These are phyloP conservation scores for Argya squamiceps DNA, from an alignment of 2,797 vertebrate species.

Conservation along the genomic window DNA sequence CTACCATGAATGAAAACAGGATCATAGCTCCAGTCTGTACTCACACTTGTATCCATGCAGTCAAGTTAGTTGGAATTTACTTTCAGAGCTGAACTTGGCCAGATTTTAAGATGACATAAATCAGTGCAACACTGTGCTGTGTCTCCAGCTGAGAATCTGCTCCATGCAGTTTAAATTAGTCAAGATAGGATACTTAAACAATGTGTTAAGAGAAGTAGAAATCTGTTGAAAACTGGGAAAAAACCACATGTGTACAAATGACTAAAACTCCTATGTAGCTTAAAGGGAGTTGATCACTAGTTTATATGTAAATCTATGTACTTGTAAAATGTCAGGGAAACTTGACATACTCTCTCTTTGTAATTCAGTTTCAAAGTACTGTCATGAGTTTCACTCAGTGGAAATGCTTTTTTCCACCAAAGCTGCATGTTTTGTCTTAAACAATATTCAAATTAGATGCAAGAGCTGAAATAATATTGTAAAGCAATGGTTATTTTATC, in stretches of 20 bases:
- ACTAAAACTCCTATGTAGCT: background rate
- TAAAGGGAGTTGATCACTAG: background rate
- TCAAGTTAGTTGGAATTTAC: background rate
- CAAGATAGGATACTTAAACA: background rate
- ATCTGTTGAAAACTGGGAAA: background rate
- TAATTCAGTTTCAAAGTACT: constrained; percentile 26
- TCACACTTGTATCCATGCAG: background rate
- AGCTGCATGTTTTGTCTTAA: constrained; percentile 9
- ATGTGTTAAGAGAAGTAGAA: background rate
- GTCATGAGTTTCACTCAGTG: background rate
- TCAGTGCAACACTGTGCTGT: background rate
- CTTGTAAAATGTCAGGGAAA: constrained; percentile 31
- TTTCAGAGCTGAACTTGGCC: background rate
- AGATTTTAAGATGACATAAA: background rate
- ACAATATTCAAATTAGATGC: constrained; percentile 45
- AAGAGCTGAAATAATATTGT: constrained; percentile 37
- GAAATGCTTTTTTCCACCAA: constrained; percentile 2
- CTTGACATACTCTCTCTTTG: background rate
- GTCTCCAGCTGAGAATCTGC: background rate
- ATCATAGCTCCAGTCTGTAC: background rate
- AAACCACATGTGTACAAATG: background rate
- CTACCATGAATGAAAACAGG: background rate
- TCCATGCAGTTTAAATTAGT: background rate
- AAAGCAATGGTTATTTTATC: constrained; percentile 54
- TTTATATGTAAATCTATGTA: constrained; percentile 44